A percentile compares a stretch with the other conserved stretches of the same genome.
Evolutionary conservation across 2,888 invertebrate species (phyloP).

Genomic region (Chaitophorus viminalis): DNA sequence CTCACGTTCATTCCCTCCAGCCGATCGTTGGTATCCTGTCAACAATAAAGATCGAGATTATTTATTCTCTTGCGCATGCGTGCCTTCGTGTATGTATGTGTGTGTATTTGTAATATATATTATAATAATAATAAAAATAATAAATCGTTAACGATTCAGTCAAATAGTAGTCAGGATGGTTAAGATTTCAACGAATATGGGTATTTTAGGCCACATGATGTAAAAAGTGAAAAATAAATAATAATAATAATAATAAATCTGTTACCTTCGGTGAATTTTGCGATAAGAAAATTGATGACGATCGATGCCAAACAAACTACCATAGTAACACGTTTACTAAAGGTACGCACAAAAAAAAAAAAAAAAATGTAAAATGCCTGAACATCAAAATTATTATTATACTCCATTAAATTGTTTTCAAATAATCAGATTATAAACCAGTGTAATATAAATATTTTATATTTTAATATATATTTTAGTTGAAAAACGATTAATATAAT

Average conservation of each 20-base stretch:
- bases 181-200: not conserved
- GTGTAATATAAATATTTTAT: no score
- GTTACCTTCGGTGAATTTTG: constrained; percentile 7
- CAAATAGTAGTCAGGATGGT: not conserved
- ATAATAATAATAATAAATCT: not conserved
- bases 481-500: no score
- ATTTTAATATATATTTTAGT: no score
- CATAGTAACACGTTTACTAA: no score
- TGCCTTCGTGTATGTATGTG: not conserved
- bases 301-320: not conserved
- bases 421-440: no score
- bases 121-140: constrained; percentile 27
- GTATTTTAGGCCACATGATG: not conserved
- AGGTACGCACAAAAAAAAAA: no score
- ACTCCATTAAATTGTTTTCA: no score
- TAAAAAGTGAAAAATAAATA: constrained; percentile 26
- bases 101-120: not conserved
- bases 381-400: not conserved
- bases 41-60: constrained; percentile 55
- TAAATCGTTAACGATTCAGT: constrained; percentile 29
- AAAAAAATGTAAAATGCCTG: no score
- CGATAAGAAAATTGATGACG: not conserved
- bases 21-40: constrained; percentile 34
- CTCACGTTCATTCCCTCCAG: not conserved
- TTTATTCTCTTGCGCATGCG: not conserved